These are phyloP conservation scores for Neolamprologus kungweensis DNA, from an alignment of 2,113 vertebrate genomes.

Conservation along the genomic window DNA sequence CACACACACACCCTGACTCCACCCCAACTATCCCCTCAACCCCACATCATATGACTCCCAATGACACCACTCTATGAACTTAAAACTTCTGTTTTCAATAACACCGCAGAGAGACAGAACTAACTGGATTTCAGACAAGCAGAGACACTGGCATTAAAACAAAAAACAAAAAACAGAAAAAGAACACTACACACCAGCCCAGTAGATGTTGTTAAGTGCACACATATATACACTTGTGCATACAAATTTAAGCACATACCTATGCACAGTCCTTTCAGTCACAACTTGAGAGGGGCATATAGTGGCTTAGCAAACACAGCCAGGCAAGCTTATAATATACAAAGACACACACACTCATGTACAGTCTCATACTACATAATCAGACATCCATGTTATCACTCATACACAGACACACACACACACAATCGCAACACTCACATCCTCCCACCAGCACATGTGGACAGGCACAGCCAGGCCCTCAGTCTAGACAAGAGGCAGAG, in stretches of 20 bases:
- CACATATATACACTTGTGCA: not conserved
- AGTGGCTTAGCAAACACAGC: constrained; percentile 47
- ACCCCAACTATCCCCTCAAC: not conserved
- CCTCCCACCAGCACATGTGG: constrained; percentile 60
- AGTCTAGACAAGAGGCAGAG: constrained; percentile 54
- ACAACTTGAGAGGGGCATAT: constrained; percentile 21
- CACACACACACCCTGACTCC: not conserved
- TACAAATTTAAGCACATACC: not conserved
- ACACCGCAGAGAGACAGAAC: not conserved
- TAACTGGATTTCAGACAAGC: not conserved
- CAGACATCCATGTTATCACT: constrained; percentile 45
- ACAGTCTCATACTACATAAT: constrained; percentile 3
- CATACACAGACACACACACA: constrained; percentile 5
- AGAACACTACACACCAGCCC: not conserved
- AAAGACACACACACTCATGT: constrained; percentile 14
- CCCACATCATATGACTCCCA: constrained; percentile 35
- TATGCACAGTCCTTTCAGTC: constrained; percentile 7
- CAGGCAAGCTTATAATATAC: constrained; percentile 41
- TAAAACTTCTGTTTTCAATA: not conserved
- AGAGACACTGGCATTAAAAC: not conserved
- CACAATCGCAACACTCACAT: constrained; percentile 24
- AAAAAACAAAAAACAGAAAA: not conserved
- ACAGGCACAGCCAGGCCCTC: constrained; percentile 44
- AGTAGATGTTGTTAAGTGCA: constrained; percentile 14
- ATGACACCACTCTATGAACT: not conserved